Evolutionary conservation across 2,888 invertebrate species (phyloP), one percentile per base, ranked within the genome.

Genomic region (Eupithecia tripunctaria): DNA sequence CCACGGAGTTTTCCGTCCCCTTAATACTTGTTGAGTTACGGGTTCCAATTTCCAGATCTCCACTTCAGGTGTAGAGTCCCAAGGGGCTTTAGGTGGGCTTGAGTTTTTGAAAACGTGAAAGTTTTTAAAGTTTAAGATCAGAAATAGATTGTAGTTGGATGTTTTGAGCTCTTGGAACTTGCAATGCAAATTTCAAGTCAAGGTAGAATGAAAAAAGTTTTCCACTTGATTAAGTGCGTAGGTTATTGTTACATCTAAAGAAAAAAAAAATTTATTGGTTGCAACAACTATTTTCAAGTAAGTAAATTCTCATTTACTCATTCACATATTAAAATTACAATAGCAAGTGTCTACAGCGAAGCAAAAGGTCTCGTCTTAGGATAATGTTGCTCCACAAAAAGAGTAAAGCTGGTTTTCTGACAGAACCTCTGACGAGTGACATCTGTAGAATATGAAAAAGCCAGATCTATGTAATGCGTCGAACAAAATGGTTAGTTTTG

Each of bases 21-120:
- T 89, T 93, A 92, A 93, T 93, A 94, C 93, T 93, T 91, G 93
- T 92, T 94, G 93, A 94, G 90, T 93, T 93, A 94, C 92, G 89
- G 90, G 88, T 90, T 91, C 91, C 93, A 94, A 94, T 94, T 93
- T 93, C 89, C 90, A 91, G 89, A 83, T 86, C 86, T 87, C 86
- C 90, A 90, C 91, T 92, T 90, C 91, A 92, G 93, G 93, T 93
- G 89, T 82, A 81, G 81, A 74, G 77, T 82, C 84, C 82, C 85
- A 76, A 59, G 74, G 78, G 78, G 71, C 69, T 71, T 75, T 32
- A 70, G 67, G 29, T 29, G 29, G 29, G 64, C 56, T 63, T 64
- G 36, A 36, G 62, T 29, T 63, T 60, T 62, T 15, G 29, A 29
- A 62, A 18, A 32, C 27, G 29, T 1, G 18, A 1, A 47, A 47